phyloP scores from a whole-genome alignment of 2,888 invertebrate genomes.

The Nemoura dubitans region DNA sequence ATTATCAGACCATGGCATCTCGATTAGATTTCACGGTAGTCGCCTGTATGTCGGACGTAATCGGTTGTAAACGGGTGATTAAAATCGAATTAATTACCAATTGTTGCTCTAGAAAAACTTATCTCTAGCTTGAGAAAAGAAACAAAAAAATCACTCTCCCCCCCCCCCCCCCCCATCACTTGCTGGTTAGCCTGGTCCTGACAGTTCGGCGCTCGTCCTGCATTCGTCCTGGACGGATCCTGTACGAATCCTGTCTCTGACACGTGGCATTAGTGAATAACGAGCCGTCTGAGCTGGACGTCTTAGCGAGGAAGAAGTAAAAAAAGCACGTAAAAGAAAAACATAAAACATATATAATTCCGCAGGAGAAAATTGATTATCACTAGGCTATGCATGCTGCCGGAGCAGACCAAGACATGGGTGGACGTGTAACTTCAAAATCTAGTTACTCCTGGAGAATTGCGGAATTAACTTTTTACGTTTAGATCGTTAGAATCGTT shows the following conservation, averaged over 20 bases:
- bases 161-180: not conserved
- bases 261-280: not conserved
- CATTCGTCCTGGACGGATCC: not conserved
- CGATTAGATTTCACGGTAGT: too few species aligned
- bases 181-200: not conserved
- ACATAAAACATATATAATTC: not conserved
- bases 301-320: not conserved
- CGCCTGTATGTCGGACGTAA: too few species aligned
- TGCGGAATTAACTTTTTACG: too few species aligned
- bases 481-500: too few species aligned
- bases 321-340: not conserved
- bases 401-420: too few species aligned
- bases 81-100: not conserved
- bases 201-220: not conserved
- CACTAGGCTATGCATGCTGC: not conserved
- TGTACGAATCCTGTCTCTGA: not conserved
- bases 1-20: too few species aligned
- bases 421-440: too few species aligned
- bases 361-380: not conserved
- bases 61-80: not conserved
- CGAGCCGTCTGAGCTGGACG: not conserved
- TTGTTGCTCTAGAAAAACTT: not conserved
- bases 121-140: not conserved
- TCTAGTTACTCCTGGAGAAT: too few species aligned
- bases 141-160: not conserved